These are phyloP conservation scores for Cotesia chilonis DNA, from an alignment of 1,140 invertebrate species.

Conservation along the genomic window DNA sequence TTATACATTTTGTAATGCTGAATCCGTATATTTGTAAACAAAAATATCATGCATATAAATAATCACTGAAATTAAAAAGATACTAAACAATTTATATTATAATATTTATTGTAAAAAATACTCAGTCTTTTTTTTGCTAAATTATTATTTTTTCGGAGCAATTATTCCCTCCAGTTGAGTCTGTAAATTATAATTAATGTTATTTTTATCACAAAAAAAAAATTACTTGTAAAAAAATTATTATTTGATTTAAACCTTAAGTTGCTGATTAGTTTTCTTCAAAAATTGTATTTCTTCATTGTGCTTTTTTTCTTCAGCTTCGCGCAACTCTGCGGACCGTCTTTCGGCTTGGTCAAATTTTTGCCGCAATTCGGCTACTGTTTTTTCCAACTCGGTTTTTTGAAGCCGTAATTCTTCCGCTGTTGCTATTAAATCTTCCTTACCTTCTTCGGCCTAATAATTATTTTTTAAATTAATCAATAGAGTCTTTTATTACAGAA, in stretches of 20 bases:
- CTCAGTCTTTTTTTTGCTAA: neutral
- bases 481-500: neutral
- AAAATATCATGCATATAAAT: constrained; percentile 49
- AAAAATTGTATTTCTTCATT: constrained; percentile 89
- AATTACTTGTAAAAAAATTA: constrained; percentile 30
- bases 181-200: constrained; percentile 67
- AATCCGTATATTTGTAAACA: constrained; percentile 50
- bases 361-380: constrained; percentile 82
- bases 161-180: constrained; percentile 92
- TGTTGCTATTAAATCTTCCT: constrained; percentile 71
- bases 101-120: constrained; percentile 21
- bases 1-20: constrained; percentile 57
- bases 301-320: constrained; percentile 90
- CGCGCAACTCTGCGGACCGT: constrained; percentile 81
- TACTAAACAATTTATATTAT: constrained; percentile 22
- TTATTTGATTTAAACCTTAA: constrained; percentile 75
- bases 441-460: constrained; percentile 71
- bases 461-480: constrained; percentile 9
- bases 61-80: constrained; percentile 30
- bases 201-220: constrained; percentile 38
- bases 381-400: constrained; percentile 79
- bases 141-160: constrained; percentile 85
- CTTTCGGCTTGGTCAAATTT: constrained; percentile 87
- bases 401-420: constrained; percentile 73
- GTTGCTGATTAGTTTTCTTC: constrained; percentile 92